phyloP scores from a whole-genome alignment of 2,888 invertebrate species.

The Apocheima hispidaria region DNA sequence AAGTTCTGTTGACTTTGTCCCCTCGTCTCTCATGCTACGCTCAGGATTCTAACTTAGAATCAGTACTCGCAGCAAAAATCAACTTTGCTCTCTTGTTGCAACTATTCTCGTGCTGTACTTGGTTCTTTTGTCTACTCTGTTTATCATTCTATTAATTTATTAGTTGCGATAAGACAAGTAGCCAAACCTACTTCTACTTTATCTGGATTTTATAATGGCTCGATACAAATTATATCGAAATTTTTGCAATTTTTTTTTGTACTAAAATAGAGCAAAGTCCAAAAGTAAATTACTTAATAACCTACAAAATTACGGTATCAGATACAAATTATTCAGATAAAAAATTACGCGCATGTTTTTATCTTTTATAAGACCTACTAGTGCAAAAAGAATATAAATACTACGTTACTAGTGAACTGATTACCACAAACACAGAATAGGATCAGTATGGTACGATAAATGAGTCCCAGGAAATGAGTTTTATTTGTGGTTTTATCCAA shows the following conservation, averaged over 20 bases:
- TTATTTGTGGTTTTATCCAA: too few relatives aligned
- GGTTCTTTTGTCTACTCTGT: neutral
- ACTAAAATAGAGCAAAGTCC: neutral
- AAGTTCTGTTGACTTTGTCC: too few relatives aligned
- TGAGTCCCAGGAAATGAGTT: too few relatives aligned
- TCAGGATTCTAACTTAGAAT: too few relatives aligned
- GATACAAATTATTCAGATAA: neutral
- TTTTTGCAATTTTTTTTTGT: slow-evolving; percentile 3
- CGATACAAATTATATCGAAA: neutral
- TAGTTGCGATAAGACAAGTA: slow-evolving; percentile 7
- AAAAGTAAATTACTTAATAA: neutral
- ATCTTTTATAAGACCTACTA: neutral
- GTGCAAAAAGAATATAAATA: too few relatives aligned
- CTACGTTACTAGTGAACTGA: too few relatives aligned
- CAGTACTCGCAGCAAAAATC: too few relatives aligned
- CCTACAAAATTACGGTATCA: neutral
- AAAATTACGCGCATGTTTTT: neutral
- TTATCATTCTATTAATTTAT: neutral
- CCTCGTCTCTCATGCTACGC: too few relatives aligned
- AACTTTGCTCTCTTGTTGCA: too few relatives aligned
- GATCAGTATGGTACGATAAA: neutral
- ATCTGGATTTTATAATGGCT: neutral
- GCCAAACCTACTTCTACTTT: neutral
- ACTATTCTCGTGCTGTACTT: too few relatives aligned
- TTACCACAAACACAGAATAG: neutral